These are phyloP conservation scores for Meteorus cinctellus DNA, from an alignment of 2,888 invertebrate genomes.

Conservation along the genomic window DNA sequence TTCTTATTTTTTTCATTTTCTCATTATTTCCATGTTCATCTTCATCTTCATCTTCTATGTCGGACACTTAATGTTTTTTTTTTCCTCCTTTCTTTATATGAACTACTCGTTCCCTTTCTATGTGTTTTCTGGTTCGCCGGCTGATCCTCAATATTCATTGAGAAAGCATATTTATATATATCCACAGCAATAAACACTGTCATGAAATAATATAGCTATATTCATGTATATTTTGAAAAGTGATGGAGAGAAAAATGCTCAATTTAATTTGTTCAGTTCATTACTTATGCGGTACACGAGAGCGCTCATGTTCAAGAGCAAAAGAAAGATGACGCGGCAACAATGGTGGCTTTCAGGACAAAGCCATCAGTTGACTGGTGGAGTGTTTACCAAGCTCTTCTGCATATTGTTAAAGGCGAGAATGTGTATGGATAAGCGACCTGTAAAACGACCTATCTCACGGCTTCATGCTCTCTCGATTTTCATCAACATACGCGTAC, in stretches of 20 bases:
- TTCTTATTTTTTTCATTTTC: neutral
- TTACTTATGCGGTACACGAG: constrained; percentile 28
- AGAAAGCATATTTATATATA: neutral
- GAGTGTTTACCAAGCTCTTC: constrained; percentile 72
- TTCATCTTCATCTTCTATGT: neutral
- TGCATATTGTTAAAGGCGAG: constrained; percentile 50
- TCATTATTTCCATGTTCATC: neutral
- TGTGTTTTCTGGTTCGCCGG: neutral
- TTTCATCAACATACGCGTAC: neutral
- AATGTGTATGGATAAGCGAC: constrained; percentile 53
- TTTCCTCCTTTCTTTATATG: constrained; percentile 19
- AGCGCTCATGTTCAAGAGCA: constrained; percentile 18
- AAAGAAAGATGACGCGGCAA: constrained; percentile 67
- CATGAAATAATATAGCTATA: neutral
- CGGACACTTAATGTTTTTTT: neutral
- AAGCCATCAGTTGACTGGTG: constrained; percentile 54
- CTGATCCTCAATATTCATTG: constrained; percentile 23
- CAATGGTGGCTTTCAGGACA: constrained; percentile 61
- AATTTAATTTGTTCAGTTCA: constrained; percentile 32
- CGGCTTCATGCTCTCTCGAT: constrained; percentile 51
- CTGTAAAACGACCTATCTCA: constrained; percentile 68
- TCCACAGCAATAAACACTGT: too few species aligned
- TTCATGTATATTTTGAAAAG: neutral
- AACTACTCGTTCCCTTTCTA: constrained; percentile 17
- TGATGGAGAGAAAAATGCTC: neutral